Conservation (phyloP, 2,888 invertebrate species). For the Hydropsyche betteni region DNA sequence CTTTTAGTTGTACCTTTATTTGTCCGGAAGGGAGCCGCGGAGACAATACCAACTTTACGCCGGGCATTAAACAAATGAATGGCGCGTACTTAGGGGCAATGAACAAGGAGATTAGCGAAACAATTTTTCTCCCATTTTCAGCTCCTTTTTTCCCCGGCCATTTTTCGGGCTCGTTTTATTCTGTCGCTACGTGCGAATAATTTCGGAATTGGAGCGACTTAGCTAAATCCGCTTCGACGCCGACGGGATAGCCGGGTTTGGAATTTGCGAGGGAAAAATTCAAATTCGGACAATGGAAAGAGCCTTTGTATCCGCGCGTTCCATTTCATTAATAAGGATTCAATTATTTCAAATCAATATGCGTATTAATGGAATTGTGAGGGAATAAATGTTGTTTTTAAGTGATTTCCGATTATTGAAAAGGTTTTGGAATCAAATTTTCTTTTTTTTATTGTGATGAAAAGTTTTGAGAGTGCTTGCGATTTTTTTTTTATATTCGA, state of each 20-base stretch:
- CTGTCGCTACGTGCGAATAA: not conserved
- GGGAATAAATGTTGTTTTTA: too few species aligned
- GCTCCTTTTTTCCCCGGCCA: not conserved
- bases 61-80: constrained; percentile 47
- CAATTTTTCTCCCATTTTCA: constrained; percentile 32
- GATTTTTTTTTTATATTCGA: too few species aligned
- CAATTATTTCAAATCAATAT: not conserved
- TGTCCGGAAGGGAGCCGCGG: constrained; percentile 34
- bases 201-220: constrained; percentile 11
- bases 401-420: too few species aligned
- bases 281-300: not conserved
- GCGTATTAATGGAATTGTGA: too few species aligned
- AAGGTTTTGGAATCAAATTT: too few species aligned
- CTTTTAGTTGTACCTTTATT: constrained; percentile 30
- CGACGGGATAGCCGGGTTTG: not conserved
- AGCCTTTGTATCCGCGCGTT: not conserved
- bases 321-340: constrained; percentile 10
- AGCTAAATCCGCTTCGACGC: constrained; percentile 22
- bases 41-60: constrained; percentile 47
- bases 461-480: too few species aligned
- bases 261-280: constrained; percentile 17
- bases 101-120: constrained; percentile 46
- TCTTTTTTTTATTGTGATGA: too few species aligned
- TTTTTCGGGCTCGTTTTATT: not conserved
- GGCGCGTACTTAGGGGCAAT: constrained; percentile 45